Percentiles rank a stretch among this genome's conserved stretches.
phyloP scores from a whole-genome alignment of 2,888 invertebrate species.

The Lingula anatina region DNA sequence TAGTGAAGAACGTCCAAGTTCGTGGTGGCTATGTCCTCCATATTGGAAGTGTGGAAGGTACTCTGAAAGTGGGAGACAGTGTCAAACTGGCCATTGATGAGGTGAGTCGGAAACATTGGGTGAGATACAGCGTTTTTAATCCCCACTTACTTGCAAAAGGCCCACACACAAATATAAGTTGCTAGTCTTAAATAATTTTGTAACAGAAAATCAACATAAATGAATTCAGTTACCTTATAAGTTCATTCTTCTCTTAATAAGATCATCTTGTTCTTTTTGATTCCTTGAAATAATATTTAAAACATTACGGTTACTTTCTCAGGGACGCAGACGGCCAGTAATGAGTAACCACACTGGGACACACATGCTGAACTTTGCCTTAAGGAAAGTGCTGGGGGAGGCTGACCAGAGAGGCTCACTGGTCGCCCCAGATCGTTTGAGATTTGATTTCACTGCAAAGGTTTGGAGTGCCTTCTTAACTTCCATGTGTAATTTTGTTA shows the following conservation, averaged over 20 bases:
- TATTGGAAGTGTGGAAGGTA: conserved; percentile 81
- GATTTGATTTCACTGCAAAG: conserved; percentile 82
- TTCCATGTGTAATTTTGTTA: too few relatives aligned
- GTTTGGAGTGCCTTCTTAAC: conserved; percentile 12
- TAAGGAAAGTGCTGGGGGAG: conserved; percentile 81
- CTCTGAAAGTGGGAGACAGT: conserved; percentile 77
- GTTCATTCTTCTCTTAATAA: too few relatives aligned
- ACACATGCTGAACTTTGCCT: conserved; percentile 90
- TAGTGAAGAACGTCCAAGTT: conserved; percentile 73
- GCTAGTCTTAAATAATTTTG: too few relatives aligned
- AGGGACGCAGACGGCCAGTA: conserved; percentile 74
- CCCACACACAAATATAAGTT: too few relatives aligned
- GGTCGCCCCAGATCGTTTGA: conserved; percentile 91
- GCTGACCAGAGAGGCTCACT: conserved; percentile 95
- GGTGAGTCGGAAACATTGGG: too few relatives aligned
- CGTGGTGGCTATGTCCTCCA: conserved; percentile 95
- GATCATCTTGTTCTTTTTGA: too few relatives aligned
- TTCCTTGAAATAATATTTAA: too few relatives aligned
- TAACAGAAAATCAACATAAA: too few relatives aligned
- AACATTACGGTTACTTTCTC: too few relatives aligned
- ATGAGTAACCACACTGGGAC: conserved; percentile 99
- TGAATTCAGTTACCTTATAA: too few relatives aligned
- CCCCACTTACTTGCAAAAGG: too few relatives aligned
- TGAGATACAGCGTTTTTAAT: too few relatives aligned
- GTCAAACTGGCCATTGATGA: conserved; percentile 78